These are phyloP conservation scores for Drosophila meridiana DNA, from an alignment of 2,888 invertebrate genomes.

Conservation along the genomic window DNA sequence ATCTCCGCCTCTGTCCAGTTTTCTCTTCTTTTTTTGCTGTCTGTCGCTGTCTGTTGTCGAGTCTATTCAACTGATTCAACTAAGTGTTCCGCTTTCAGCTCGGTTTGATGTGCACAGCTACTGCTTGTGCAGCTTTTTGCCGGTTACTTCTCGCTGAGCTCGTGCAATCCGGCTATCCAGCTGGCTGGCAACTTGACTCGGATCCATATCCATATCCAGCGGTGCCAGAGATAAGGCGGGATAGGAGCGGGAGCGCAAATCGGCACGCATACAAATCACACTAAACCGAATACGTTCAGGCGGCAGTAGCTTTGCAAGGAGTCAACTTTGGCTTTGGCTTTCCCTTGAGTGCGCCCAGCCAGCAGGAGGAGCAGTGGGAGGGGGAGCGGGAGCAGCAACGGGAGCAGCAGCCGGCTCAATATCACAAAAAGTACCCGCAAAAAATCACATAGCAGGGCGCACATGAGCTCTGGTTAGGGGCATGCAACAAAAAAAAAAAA, in stretches of 20 bases:
- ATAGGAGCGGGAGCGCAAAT: neutral
- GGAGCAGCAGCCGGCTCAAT: constrained; percentile 61
- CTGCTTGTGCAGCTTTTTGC: constrained; percentile 54
- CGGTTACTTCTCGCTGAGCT: constrained; percentile 48
- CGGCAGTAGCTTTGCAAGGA: constrained; percentile 50
- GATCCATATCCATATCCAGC: constrained; percentile 19
- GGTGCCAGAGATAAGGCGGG: neutral
- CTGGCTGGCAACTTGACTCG: constrained; percentile 20
- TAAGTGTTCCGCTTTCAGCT: constrained; percentile 75
- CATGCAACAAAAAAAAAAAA: constrained; percentile 12
- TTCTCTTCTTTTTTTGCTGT: neutral
- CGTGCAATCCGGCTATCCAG: constrained; percentile 55
- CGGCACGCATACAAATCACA: constrained; percentile 69
- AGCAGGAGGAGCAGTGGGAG: neutral
- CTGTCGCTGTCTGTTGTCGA: constrained; percentile 18
- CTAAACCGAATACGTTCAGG: constrained; percentile 76
- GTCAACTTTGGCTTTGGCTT: constrained; percentile 67
- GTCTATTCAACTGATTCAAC: constrained; percentile 51
- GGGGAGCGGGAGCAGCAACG: constrained; percentile 34
- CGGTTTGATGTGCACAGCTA: constrained; percentile 69
- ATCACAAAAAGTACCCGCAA: constrained; percentile 63
- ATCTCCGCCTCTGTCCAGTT: neutral
- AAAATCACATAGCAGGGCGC: constrained; percentile 38
- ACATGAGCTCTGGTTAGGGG: constrained; percentile 21
- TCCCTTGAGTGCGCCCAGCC: constrained; percentile 65